Percentiles rank a stretch among this genome's conserved stretches.
Conservation (phyloP, 2,888 invertebrate genomes). For the Protula sp. region DNA sequence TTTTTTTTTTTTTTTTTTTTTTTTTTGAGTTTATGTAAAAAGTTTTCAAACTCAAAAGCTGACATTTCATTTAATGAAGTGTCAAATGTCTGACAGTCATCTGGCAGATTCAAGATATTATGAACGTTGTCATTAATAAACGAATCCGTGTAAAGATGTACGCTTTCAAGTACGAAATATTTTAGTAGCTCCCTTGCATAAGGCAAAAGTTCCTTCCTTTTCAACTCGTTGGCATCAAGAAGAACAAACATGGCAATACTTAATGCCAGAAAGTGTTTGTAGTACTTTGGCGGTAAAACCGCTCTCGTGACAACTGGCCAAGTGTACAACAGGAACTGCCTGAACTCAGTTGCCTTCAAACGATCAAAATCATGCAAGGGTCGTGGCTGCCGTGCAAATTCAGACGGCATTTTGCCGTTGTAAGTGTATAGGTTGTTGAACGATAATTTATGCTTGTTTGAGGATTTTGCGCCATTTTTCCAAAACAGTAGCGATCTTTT, state of each 20-base stretch:
- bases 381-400: conserved; percentile 29
- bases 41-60: conserved; percentile 18
- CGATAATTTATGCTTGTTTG: conserved; percentile 9
- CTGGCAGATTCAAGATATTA: conserved; percentile 8
- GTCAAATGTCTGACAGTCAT: conserved; percentile 4
- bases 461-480: conserved; percentile 25
- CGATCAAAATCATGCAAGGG: conserved; percentile 24
- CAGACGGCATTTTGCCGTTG: conserved; percentile 22
- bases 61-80: conserved; percentile 9
- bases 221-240: conserved; percentile 5
- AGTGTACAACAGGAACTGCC: conserved; percentile 33
- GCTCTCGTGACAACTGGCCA: conserved; percentile 24
- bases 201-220: neutral
- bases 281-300: conserved; percentile 16
- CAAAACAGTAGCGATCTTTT: conserved; percentile 23
- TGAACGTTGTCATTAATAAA: conserved; percentile 18
- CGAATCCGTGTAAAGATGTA: conserved; percentile 8
- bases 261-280: conserved; percentile 27
- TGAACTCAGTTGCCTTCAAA: conserved; percentile 36
- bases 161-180: conserved; percentile 3
- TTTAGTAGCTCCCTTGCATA: conserved; percentile 16
- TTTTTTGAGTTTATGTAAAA: conserved; percentile 11
- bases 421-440: conserved; percentile 5
- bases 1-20: conserved; percentile 3
- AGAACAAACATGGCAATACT: conserved; percentile 25